Evolutionary conservation across 2,888 invertebrate genomes (phyloP).

Genomic region (Electrophaes corylata): DNA sequence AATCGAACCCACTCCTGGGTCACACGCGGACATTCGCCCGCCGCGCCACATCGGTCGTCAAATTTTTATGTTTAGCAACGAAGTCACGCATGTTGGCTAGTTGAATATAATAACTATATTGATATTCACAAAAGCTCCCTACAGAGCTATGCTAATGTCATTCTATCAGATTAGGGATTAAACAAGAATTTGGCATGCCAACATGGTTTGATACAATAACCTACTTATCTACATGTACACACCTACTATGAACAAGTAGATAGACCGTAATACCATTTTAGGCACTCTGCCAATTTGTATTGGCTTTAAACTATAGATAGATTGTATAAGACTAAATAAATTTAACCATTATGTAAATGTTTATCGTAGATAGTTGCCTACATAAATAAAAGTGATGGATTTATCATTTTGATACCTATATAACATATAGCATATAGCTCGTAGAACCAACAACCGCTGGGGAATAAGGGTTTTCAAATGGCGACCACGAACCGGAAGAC

Average conservation of each 20-base stretch:
- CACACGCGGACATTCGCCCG: no score
- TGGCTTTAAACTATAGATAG: constrained; percentile 8
- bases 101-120: neutral
- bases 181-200: neutral
- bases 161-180: neutral
- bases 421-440: no score
- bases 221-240: neutral
- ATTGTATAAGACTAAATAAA: constrained; percentile 17
- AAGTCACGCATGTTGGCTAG: no score
- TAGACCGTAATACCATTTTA: constrained; percentile 1
- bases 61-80: no score
- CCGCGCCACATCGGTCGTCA: no score
- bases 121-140: neutral
- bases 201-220: neutral
- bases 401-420: constrained; percentile 13
- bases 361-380: constrained; percentile 1
- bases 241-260: neutral
- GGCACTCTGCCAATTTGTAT: constrained; percentile 15
- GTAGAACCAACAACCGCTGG: no score
- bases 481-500: no score
- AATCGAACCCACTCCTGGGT: no score
- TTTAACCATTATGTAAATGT: constrained; percentile 8
- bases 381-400: constrained; percentile 10
- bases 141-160: neutral
- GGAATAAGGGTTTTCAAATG: no score